Percentiles rank a stretch among this genome's conserved stretches.
These are phyloP conservation scores for Caenorhabditis becei DNA, from an alignment of 2,888 invertebrate species.

Conservation along the genomic window DNA sequence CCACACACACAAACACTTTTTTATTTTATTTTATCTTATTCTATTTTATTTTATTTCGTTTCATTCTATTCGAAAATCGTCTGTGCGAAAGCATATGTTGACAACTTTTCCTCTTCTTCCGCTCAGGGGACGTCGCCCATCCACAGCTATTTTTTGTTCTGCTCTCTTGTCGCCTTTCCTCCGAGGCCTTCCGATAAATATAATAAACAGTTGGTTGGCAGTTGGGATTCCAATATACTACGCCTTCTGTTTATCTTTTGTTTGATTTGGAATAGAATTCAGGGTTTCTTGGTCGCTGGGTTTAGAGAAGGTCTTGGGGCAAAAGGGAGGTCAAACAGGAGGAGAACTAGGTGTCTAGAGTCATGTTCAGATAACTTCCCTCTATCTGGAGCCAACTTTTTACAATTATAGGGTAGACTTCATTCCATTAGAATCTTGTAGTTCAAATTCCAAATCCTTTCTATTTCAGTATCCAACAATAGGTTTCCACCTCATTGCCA, in stretches of 20 bases:
- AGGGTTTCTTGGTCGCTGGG: conserved; percentile 6
- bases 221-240: conserved; percentile 20
- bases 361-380: too few relatives aligned
- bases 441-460: too few relatives aligned
- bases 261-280: conserved; percentile 6
- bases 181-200: conserved; percentile 39
- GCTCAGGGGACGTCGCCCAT: not conserved
- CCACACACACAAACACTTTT: conserved; percentile 15
- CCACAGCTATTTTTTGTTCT: conserved; percentile 46
- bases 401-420: too few relatives aligned
- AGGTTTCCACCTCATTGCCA: not conserved
- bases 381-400: too few relatives aligned
- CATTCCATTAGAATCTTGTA: too few relatives aligned
- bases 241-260: conserved; percentile 34
- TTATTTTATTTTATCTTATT: not conserved
- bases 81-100: conserved; percentile 58
- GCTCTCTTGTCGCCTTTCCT: conserved; percentile 11
- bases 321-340: too few relatives aligned
- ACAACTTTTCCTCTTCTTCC: conserved; percentile 43
- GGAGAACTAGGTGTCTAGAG: too few relatives aligned
- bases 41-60: conserved; percentile 29
- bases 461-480: too few relatives aligned
- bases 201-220: conserved; percentile 51
- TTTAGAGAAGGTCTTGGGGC: not conserved
- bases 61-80: conserved; percentile 46